Evolutionary conservation across 2,888 invertebrate species (phyloP).

Genomic region (Philopedon plagiatum): DNA sequence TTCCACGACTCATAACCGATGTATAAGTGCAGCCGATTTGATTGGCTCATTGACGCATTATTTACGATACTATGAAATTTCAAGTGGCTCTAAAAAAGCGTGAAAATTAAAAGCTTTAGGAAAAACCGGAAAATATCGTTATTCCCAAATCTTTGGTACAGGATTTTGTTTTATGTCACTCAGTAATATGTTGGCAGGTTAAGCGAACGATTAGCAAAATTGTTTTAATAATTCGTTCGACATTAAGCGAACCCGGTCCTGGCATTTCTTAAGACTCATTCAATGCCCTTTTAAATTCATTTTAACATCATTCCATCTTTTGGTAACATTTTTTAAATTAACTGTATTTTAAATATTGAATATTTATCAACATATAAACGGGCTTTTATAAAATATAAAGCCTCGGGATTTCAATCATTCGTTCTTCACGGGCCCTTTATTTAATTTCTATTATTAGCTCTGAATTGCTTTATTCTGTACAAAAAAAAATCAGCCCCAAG

Average conservation of each 20-base stretch:
- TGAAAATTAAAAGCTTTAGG: conserved; percentile 27
- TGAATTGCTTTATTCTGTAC: not conserved
- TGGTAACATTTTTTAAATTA: not conserved
- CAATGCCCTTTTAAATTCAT: not conserved
- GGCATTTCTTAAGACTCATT: not conserved
- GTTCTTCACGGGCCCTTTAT: not conserved
- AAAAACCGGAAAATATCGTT: conserved; percentile 5
- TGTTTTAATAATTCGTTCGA: no score
- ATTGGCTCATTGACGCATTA: conserved; percentile 32
- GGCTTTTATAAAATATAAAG: conserved; percentile 1
- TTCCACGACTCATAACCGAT: conserved; percentile 34
- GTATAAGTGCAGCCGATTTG: conserved; percentile 37
- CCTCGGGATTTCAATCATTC: conserved; percentile 2
- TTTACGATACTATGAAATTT: conserved; percentile 39
- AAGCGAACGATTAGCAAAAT: no score
- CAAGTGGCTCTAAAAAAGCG: conserved; percentile 25
- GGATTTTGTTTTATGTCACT: no score
- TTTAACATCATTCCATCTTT: not conserved
- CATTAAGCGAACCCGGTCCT: not conserved
- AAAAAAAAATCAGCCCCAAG: not conserved
- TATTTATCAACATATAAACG: conserved; percentile 4
- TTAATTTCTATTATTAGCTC: conserved; percentile 8
- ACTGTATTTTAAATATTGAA: not conserved
- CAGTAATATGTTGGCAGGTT: no score
- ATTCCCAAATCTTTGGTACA: conserved; percentile 3